These are phyloP conservation scores for Opisthograptis luteolata DNA, from an alignment of 2,888 invertebrate genomes.

Conservation along the genomic window DNA sequence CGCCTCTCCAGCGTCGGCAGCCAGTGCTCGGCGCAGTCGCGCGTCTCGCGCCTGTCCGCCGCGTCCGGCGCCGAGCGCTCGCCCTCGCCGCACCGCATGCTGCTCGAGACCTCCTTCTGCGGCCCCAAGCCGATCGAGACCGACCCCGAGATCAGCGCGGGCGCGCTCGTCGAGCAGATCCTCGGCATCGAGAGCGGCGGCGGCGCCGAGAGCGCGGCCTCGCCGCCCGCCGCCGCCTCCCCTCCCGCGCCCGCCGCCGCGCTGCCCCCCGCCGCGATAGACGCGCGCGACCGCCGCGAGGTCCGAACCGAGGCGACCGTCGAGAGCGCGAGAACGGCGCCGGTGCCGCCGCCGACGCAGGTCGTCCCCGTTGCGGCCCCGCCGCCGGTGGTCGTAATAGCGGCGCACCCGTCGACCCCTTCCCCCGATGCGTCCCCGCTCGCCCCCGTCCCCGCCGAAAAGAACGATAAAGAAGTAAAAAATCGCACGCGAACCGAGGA, in stretches of 20 bases:
- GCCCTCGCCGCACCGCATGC: conserved; percentile 95
- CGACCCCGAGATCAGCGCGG: conserved; percentile 77
- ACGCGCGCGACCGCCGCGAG: conserved; percentile 65
- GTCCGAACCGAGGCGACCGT: conserved; percentile 70
- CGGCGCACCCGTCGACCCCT: conserved; percentile 13
- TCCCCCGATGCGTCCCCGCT: conserved; percentile 3
- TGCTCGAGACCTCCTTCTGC: conserved; percentile 95
- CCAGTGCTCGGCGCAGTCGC: conserved; percentile 87
- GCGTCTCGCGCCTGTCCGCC: conserved; percentile 70
- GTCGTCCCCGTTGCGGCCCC: conserved; percentile 10
- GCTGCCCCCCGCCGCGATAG: conserved; percentile 39
- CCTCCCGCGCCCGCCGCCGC: conserved; percentile 48
- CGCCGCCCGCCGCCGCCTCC: conserved; percentile 43
- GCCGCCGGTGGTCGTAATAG: conserved; percentile 4
- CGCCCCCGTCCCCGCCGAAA: conserved; percentile 53
- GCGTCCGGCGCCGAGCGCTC: conserved; percentile 86
- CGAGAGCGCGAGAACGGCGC: conserved; percentile 46
- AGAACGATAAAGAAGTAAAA: conserved; percentile 60
- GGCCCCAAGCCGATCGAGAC: conserved; percentile 90
- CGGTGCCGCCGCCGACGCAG: conserved; percentile 31
- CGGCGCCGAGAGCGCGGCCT: conserved; percentile 23
- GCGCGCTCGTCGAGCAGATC: conserved; percentile 73
- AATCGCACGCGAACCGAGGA: conserved; percentile 63
- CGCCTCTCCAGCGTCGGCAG: conserved; percentile 90
- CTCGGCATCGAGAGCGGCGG: conserved; percentile 69